Base-by-base conservation (phyloP, 2,113 vertebrate species). In the Sylvia atricapilla region DNA sequence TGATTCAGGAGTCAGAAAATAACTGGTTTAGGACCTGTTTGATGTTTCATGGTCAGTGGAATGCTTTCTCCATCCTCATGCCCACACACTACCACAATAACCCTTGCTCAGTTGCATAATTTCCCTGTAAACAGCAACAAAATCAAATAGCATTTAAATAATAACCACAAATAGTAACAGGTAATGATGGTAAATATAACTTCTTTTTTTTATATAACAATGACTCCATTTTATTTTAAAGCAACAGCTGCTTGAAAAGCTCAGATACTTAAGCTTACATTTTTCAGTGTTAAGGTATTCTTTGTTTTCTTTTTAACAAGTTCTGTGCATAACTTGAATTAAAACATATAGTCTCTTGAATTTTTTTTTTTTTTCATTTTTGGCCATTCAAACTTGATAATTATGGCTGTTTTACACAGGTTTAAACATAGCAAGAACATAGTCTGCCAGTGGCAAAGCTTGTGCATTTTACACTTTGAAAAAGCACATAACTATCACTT, bases 401-500 rank as follows among this genome's bases (percentile, higher is more conserved):
- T 64, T 78, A 23, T 28, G 49, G 21, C 50, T 85, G n/a, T 33
- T 86, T 24, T 90, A 39, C 46, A 70, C 30, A 39, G 39, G 4
- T 73, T 93, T 75, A 84, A 93, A 59, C 9, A 10, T 23, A 82
- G 23, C 49, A 70, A 74, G 63, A 92, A 55, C 39, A 31, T 11
- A 44, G 18, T 78, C 66, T 80, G 46, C 46, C 64, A 75, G 59
- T 86, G 70, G 76, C 80, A 90, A 90, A 67, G 66, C 31, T 64
- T 69, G 37, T 59, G 41, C 70, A 31, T 81, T 90, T 96, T 91
- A 44, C 84, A 67, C 94, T 78, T 75, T 4, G 31, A 67, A 64
- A 95, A 84, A 86, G 15, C 73, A 68, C 47, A 30, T 39, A 92
- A 37, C 79, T 97, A 19, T 88, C 94, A 94, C 88, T 74, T 92